Percentiles rank a stretch among this genome's conserved stretches.
Evolutionary conservation across 2,888 invertebrate species (phyloP).

Genomic region (Ypsolopha scabrella): DNA sequence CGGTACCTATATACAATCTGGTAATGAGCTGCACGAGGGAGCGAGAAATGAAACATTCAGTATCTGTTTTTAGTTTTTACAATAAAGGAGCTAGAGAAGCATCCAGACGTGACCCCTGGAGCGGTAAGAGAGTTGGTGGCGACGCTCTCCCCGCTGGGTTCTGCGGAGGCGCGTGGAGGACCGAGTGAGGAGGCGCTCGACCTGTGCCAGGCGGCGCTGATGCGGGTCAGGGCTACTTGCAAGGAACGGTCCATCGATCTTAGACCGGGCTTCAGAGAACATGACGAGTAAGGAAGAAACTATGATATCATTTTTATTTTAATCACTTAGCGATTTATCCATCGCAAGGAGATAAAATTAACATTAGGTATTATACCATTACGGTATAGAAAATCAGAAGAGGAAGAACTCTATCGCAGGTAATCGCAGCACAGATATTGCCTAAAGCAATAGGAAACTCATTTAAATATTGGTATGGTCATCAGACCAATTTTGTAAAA

Average conservation of each 20-base stretch:
- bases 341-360: no score
- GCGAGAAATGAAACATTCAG: not conserved
- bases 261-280: slow-evolving; percentile 77
- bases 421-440: no score
- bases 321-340: no score
- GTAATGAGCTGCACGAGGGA: no score
- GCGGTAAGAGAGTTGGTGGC: slow-evolving; percentile 42
- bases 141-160: slow-evolving; percentile 59
- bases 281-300: slow-evolving; percentile 70
- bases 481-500: no score
- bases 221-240: slow-evolving; percentile 73
- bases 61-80: slow-evolving; percentile 66
- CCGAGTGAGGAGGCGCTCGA: slow-evolving; percentile 39
- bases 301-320: no score
- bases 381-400: no score
- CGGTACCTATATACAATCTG: not conserved
- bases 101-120: slow-evolving; percentile 60
- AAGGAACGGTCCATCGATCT: slow-evolving; percentile 73
- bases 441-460: no score
- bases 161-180: slow-evolving; percentile 28
- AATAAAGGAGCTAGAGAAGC: slow-evolving; percentile 76
- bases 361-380: no score
- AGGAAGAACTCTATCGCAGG: no score
- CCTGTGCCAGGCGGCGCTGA: slow-evolving; percentile 72
- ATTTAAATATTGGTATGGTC: no score